Base-by-base conservation (phyloP, 2,888 invertebrate genomes). In the Noctuana brunneofusca region DNA sequence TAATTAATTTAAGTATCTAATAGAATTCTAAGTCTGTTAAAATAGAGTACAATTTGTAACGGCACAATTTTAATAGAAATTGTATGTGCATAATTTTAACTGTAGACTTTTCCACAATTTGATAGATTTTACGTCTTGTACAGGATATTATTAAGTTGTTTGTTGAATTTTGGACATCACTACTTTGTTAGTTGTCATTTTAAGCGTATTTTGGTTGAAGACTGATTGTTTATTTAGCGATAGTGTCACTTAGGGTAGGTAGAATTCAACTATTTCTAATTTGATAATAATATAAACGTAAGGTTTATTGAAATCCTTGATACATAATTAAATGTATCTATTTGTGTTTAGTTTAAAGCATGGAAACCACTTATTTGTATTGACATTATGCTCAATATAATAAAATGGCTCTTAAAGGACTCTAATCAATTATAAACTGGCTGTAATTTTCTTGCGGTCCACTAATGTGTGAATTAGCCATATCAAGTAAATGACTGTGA, bases 151-250 rank as follows among this genome's bases (percentile, higher is more conserved):
- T 75, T 81, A 76, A 82, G 71, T 83, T 83, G 78, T 82, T 83
- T 74, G 77, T 86, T 84, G 75, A 67, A 63, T 65, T 64, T 62
- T 56, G 24, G 38, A 49, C 55, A 58, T 58, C 58, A 55, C 58
- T 54, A 41, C 20, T 38, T n/a, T 64, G 48, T 41, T 54, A 59
- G 48, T 53, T 53, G 30, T 64, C 60, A 56, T 24, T 78, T 80
- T 75, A 75, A 72, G 70, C 71, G 76, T 82, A 79, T 86, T 88
- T 89, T 87, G 80, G 84, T 89, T 89, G 80, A 89, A 90, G 90
- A 89, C 90, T 90, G 90, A 89, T 89, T 81, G 83, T 86, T 87
- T 84, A 79, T 69, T 65, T 71, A 71, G 66, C 67, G 63, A 49
- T 68, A 63, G 49, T 48, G 43, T 48, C 49, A 30, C 14, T 38